These are phyloP conservation scores for Teleogryllus occipitalis DNA, from an alignment of 1,140 invertebrate genomes.

Conservation along the genomic window DNA sequence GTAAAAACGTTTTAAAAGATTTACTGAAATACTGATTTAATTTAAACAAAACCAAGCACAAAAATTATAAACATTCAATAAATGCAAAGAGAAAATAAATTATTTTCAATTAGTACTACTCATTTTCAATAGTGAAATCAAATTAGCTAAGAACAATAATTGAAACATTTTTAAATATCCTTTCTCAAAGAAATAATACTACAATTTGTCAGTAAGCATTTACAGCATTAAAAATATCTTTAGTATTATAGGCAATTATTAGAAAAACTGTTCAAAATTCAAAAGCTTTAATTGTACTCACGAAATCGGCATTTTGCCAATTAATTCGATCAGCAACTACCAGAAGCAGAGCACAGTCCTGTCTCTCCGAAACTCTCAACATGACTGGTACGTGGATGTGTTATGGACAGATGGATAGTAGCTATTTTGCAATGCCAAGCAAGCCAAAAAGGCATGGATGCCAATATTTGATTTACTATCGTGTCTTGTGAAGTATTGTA, in stretches of 20 bases:
- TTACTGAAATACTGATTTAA: not conserved
- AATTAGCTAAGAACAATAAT: not conserved
- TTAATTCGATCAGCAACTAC: no score
- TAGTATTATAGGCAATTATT: no score
- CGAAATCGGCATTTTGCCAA: no score
- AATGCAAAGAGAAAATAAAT: not conserved
- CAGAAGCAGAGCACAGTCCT: not conserved
- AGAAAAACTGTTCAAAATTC: no score
- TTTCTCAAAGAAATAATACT: no score
- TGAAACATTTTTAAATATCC: no score
- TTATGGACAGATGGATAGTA: not conserved
- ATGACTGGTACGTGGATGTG: not conserved
- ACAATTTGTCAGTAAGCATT: no score
- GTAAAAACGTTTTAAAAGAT: no score
- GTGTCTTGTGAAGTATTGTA: not conserved
- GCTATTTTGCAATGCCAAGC: not conserved
- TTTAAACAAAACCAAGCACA: not conserved
- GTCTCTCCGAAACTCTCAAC: not conserved
- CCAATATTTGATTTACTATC: not conserved
- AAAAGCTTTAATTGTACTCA: no score
- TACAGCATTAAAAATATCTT: no score
- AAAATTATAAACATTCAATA: not conserved
- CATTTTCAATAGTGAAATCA: not conserved
- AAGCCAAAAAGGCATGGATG: not conserved
- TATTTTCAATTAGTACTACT: not conserved